These are phyloP conservation scores for Prunella himalayana DNA, from an alignment of 2,113 vertebrate genomes.

Conservation along the genomic window DNA sequence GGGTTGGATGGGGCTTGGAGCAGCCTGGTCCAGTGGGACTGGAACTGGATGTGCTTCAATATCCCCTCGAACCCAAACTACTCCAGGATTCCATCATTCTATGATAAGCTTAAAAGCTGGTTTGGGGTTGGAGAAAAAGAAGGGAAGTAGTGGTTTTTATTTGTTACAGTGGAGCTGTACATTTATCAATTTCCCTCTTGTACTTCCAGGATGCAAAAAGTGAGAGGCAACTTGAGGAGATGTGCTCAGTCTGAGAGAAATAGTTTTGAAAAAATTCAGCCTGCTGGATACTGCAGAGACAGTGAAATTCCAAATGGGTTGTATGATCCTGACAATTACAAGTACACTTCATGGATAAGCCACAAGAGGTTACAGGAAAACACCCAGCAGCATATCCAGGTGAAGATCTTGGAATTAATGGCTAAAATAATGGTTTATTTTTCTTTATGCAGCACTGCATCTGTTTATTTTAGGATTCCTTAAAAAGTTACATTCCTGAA, in stretches of 20 bases:
- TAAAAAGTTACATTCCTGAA: background rate
- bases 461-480: background rate
- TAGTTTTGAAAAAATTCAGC: background rate
- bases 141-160: background rate
- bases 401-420: background rate
- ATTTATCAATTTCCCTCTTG: background rate
- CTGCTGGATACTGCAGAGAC: background rate
- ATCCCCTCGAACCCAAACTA: background rate
- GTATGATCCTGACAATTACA: background rate
- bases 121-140: background rate
- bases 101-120: background rate
- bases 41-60: background rate
- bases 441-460: background rate
- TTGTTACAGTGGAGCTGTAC: background rate
- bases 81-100: background rate
- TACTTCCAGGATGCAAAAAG: slow-evolving; percentile 64
- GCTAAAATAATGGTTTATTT: background rate
- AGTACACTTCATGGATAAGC: background rate
- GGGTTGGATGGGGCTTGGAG: background rate
- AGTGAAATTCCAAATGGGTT: background rate
- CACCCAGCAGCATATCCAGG: background rate
- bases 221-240: background rate
- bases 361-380: background rate
- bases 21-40: background rate
- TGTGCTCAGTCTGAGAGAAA: background rate